phyloP scores from a whole-genome alignment of 2,888 invertebrate species.

The Villa cingulata region DNA sequence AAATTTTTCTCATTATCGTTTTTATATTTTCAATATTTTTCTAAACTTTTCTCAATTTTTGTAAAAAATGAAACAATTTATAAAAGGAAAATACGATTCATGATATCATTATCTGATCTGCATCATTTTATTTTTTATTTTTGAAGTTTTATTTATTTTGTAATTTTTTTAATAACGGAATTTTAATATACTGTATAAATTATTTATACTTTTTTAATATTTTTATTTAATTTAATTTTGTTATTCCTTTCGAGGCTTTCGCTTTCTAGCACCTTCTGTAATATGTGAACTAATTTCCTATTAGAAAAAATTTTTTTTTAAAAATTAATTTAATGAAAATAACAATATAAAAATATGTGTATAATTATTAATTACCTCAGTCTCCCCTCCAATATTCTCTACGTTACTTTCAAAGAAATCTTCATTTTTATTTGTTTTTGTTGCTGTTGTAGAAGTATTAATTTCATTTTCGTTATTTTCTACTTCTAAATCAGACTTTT shows the following conservation, averaged over 20 bases:
- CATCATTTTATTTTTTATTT: too few species aligned
- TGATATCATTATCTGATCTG: too few species aligned
- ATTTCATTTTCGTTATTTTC: conserved; percentile 15
- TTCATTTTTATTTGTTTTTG: conserved; percentile 12
- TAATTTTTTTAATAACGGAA: too few species aligned
- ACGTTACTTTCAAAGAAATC: conserved; percentile 10
- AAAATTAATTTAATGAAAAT: neutral
- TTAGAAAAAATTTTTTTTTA: neutral
- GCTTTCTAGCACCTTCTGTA: conserved; percentile 1
- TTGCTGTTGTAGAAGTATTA: neutral
- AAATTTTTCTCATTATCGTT: too few species aligned
- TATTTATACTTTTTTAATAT: neutral
- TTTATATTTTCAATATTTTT: too few species aligned
- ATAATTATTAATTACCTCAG: neutral
- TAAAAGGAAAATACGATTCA: too few species aligned
- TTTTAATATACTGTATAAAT: too few species aligned
- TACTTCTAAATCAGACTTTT: conserved; percentile 36
- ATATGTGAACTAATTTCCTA: neutral
- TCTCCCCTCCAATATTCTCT: neutral
- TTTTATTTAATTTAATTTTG: neutral
- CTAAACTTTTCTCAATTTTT: too few species aligned
- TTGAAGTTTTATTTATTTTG: too few species aligned
- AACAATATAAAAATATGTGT: neutral
- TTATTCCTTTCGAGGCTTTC: conserved; percentile 1
- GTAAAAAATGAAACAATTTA: too few species aligned